Evolutionary conservation across 1,140 invertebrate genomes (phyloP), one percentile per base, ranked within the genome.

Genomic region (Micrasema longulum): DNA sequence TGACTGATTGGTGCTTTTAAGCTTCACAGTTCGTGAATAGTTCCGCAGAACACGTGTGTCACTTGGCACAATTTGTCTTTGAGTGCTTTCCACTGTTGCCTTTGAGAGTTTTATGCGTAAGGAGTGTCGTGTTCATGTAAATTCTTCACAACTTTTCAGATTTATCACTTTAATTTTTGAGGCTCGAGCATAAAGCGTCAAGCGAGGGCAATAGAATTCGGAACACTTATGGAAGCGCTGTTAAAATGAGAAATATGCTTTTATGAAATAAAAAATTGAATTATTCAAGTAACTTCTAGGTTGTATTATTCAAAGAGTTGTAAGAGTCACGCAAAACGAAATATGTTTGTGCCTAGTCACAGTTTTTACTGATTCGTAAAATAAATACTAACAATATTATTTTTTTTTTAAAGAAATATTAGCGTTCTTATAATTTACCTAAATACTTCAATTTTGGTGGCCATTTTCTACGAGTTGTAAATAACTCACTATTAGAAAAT

Each of bases 51-150:
- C 55, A 41, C 35, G 35, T 38, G 16, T 60, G 55, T 38, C 35
- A 14, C 55, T 20, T 60, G 55, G 55, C n/a, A 31, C 26, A 60
- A 60, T 60, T 60, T 60, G 55, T 60, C 38, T 60, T 38, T 38
- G 55, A 60, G 55, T 60, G 55, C 55, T 60, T 60, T 60, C 35
- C 35, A 38, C 55, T 60, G 55, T 60, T 60, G 55, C 55, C 55
- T 36, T 41, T 60, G 55, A 41, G 55, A 60, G 55, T 16, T 60
- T 60, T 60, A 41, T 41, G 55, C 55, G 35, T 41, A 31, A 18
- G 35, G 35, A 22, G 55, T 38, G 55, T 60, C 55, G 31, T 41
- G 55, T 60, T 60, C 55, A 60, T 60, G 55, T 16, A 60, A 60
- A 60, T 60, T 60, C 55, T 60, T 60, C 31, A 20, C 31, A 60